Evolutionary conservation across 1,140 invertebrate species (phyloP), one percentile per base, ranked within the genome.

Genomic region (Uloborus diversus): DNA sequence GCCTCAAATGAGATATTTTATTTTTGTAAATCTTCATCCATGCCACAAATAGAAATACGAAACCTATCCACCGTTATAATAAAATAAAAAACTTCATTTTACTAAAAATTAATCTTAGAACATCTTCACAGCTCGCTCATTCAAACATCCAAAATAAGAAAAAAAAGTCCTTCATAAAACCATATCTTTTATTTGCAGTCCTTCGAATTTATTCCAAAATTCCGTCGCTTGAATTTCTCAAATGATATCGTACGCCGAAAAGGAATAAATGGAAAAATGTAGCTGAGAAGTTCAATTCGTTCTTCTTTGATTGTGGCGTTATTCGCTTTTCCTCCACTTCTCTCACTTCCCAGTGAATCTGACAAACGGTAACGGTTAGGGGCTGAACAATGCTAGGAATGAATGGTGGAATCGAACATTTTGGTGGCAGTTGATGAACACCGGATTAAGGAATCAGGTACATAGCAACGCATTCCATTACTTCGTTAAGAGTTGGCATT

Each of bases 401-500:
- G 71, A 64, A 53, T 30, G 23, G 14, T 28, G 3, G 71, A 53
- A 71, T 37, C 56, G 56, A 61, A 70, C 53, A 71, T 57, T 71
- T 25, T 59, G 33, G 5, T 57, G 28, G 20, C 49, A 53, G 17
- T 53, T 53, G 68, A 71, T 75, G 70, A 71, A 59, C 30, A 56
- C 59, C 23, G 61, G 61, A 78, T 78, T 66, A 64, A 78, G 73
- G 61, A 78, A 78, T 78, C 73, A 66, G 73, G 73, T 78, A 78
- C 73, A 66, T 78, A 51, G 62, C 73, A 78, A 78, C 73, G 42
- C 73, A 78, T 66, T 66, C 73, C 62, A 51, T 28, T 42, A 25
- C 20, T 20, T 14, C 20, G 11, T 20, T 53, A 5, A 5, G n/a
- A 53, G 49, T 53, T 53, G 49, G 49, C 49, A 53, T 20, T 20